Percentiles rank a stretch among this genome's conserved stretches.
Evolutionary conservation across 2,888 invertebrate genomes (phyloP).

Genomic region (Microplitis manilae): DNA sequence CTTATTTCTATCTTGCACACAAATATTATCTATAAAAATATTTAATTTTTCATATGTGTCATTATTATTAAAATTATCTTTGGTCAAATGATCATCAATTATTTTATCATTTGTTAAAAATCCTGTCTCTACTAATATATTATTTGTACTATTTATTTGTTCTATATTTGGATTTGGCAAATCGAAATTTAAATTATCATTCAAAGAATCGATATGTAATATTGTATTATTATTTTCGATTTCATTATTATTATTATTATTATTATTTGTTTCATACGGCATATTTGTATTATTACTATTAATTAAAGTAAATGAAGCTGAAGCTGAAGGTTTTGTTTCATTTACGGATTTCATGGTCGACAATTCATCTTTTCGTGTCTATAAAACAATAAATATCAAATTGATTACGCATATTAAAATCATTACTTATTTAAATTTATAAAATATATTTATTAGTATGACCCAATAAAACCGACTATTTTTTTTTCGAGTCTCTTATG

Average conservation of each 20-base stretch:
- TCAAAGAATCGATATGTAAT: constrained; percentile 42
- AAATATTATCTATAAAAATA: constrained; percentile 30
- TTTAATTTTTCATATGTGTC: constrained; percentile 27
- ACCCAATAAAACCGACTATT: no score
- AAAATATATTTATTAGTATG: not conserved
- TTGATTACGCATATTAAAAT: constrained; percentile 19
- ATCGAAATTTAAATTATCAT: constrained; percentile 47
- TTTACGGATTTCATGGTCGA: not conserved
- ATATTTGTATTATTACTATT: constrained; percentile 50
- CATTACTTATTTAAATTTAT: constrained; percentile 36
- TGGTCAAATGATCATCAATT: constrained; percentile 14
- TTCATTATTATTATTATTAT: constrained; percentile 27
- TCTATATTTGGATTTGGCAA: constrained; percentile 44
- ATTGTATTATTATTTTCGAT: constrained; percentile 36
- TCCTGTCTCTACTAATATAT: constrained; percentile 19
- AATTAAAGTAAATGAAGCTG: constrained; percentile 54
- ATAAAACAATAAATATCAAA: constrained; percentile 26
- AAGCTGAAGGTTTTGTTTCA: not conserved
- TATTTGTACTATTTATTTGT: constrained; percentile 43
- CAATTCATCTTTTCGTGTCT: constrained; percentile 33
- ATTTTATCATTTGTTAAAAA: constrained; percentile 2
- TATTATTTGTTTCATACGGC: constrained; percentile 53
- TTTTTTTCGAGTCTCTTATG: no score
- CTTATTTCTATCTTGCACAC: not conserved
- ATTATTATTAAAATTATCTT: constrained; percentile 22